phyloP scores from a whole-genome alignment of 2,113 vertebrate genomes.

The Sialia sialis region DNA sequence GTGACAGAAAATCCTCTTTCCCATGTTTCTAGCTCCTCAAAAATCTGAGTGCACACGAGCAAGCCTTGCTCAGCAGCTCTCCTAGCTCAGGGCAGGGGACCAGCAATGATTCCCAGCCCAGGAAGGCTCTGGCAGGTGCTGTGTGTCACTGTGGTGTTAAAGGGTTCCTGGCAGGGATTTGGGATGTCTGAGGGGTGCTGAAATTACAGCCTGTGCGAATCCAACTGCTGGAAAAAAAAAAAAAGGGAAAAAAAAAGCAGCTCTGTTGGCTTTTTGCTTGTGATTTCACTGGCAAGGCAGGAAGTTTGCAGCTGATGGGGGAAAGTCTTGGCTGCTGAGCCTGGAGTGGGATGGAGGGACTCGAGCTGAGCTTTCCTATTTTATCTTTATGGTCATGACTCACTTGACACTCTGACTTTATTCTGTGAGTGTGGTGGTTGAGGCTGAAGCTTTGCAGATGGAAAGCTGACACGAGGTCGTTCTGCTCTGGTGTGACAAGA shows the following conservation, averaged over 20 bases:
- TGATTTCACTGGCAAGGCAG: background rate
- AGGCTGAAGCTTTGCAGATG: background rate
- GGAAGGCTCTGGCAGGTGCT: background rate
- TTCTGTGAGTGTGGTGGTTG: background rate
- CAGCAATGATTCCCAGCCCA: background rate
- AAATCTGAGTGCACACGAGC: accelerated
- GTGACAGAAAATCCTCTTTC: background rate
- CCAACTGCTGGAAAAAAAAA: too few species aligned
- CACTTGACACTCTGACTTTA: background rate
- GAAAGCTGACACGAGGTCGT: background rate
- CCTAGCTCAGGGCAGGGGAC: background rate
- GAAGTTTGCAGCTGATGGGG: background rate
- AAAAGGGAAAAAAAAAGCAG: too few species aligned
- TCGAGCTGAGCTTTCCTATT: background rate
- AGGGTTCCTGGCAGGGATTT: background rate
- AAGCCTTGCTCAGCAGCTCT: background rate
- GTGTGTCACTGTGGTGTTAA: background rate
- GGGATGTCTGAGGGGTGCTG: background rate
- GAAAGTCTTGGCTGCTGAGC: conserved; percentile 27
- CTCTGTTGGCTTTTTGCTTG: background rate
- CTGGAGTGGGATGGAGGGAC: background rate
- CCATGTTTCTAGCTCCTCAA: accelerated
- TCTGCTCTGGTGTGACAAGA: background rate
- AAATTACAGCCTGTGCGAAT: background rate
- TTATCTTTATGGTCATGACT: conserved; percentile 25